Base-by-base conservation (phyloP, 2,888 invertebrate species). In the Hirtodrosophila histrioides region DNA sequence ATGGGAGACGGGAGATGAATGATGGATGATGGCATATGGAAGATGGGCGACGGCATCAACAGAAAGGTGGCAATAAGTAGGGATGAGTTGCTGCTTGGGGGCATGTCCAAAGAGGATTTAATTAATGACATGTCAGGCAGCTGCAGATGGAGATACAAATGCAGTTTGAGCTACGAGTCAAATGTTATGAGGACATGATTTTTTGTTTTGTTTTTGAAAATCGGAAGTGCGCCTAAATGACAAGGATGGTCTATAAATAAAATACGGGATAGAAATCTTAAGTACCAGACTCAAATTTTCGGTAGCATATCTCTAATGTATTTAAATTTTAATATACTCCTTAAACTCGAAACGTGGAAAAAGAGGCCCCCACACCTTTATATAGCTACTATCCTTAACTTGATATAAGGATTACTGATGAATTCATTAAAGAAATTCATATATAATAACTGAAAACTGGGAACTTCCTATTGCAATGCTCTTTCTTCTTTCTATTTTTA, bases 111-210 rank as follows among this genome's bases (percentile, higher is more conserved):
- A 51, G 56, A 33, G 69, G 40, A 56, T 57, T 73, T 69, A 73
- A 75, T 75, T 75, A 75, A 77, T 73, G 68, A 54, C 54, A 51
- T 64, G 54, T 53, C 55, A 63, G 53, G 9, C 61, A 63, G 57
- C 46, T 54, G 41, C 49, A 55, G 55, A 46, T 63, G 36, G 27
- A 33, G 53, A 53, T 24, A 41, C 12, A 56, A 44, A 35, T 33
- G 39, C 17, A 35, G 29, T 10, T 11, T 3, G 10, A 45, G 35
- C 40, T 37, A 9, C 8, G 3, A 45, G 35, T n/a, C 7, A 56
- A 45, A 61, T 43, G 11, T 46, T 27, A 27, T 27, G 7, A 31
- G 31, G 9, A 31, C 7, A 31, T 8, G 4, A 8, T 31, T 31
- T 7, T 31, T 8, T 31, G 7, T 31, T 8, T 31, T 31, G 31